Evolutionary conservation across 1,140 invertebrate species (phyloP).

Genomic region (Micrasema minimum): DNA sequence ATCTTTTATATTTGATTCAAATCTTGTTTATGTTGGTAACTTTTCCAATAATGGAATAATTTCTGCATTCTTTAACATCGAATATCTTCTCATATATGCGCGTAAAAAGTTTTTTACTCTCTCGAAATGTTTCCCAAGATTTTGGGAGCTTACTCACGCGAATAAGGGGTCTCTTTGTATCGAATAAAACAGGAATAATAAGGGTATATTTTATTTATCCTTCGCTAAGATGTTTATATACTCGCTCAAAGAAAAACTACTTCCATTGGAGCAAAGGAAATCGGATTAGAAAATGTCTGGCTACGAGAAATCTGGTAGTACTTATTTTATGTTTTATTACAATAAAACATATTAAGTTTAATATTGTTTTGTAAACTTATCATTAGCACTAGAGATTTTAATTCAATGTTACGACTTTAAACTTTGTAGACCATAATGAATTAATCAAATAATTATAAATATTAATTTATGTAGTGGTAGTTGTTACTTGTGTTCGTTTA

Average conservation of each 20-base stretch:
- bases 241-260: conserved; percentile 21
- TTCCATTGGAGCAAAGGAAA: not conserved
- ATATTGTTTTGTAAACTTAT: too few relatives aligned
- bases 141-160: conserved; percentile 11
- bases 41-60: conserved; percentile 34
- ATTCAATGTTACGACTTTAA: too few relatives aligned
- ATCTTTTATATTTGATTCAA: conserved; percentile 34
- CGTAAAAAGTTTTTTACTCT: conserved; percentile 28
- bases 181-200: conserved; percentile 32
- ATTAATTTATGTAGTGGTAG: too few relatives aligned
- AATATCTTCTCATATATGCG: conserved; percentile 15
- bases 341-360: too few relatives aligned
- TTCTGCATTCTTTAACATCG: conserved; percentile 38
- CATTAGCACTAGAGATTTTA: too few relatives aligned
- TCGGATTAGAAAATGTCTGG: conserved; percentile 19
- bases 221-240: conserved; percentile 23
- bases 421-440: too few relatives aligned
- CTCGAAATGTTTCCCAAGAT: conserved; percentile 9
- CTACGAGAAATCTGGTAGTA: too few relatives aligned
- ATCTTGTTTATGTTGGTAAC: conserved; percentile 34
- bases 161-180: conserved; percentile 28
- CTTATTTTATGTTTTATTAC: too few relatives aligned
- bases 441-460: too few relatives aligned
- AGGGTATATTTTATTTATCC: conserved; percentile 18
- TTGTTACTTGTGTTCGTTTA: too few relatives aligned